These are phyloP conservation scores for Doryteuthis pealeii DNA, from an alignment of 1,140 invertebrate genomes.

Conservation along the genomic window DNA sequence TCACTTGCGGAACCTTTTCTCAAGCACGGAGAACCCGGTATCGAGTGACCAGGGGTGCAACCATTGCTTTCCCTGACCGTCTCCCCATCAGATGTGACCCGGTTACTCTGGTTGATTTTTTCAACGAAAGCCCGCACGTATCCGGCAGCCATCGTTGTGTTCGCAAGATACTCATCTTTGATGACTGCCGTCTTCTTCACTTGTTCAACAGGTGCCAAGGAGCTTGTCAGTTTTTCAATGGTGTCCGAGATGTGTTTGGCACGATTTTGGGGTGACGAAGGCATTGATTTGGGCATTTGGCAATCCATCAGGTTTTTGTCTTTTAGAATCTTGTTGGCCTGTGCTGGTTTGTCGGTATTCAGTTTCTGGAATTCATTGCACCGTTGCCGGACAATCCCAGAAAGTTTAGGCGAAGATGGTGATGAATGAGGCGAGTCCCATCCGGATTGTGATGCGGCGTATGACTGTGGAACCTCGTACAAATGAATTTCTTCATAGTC, in stretches of 20 bases:
- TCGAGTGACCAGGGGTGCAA: conserved; percentile 2
- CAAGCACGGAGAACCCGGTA: conserved; percentile 1
- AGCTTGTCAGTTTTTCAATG: conserved; percentile 10
- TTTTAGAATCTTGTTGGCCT: background rate
- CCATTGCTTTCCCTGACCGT: background rate
- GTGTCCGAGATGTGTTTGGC: conserved; percentile 3
- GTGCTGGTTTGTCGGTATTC: background rate
- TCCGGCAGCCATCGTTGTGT: conserved; percentile 38
- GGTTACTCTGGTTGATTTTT: conserved; percentile 32
- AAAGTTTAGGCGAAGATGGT: conserved; percentile 27
- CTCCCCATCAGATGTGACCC: conserved; percentile 12
- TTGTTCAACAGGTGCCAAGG: conserved; percentile 18
- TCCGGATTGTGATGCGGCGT: conserved; percentile 1
- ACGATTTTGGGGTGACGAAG: conserved; percentile 13
- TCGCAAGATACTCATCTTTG: conserved; percentile 31
- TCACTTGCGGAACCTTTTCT: background rate
- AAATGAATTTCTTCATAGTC: conserved; percentile 15
- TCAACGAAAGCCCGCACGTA: conserved; percentile 43
- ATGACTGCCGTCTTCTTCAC: conserved; percentile 26
- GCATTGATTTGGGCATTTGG: conserved; percentile 4
- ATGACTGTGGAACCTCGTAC: conserved; percentile 15
- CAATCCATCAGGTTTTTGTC: background rate
- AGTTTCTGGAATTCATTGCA: conserved; percentile 29
- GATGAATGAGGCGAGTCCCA: conserved; percentile 20
- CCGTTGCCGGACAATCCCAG: conserved; percentile 30